Evolutionary conservation across 2,113 vertebrate species (phyloP).

Genomic region (Pterophyllum scalare): DNA sequence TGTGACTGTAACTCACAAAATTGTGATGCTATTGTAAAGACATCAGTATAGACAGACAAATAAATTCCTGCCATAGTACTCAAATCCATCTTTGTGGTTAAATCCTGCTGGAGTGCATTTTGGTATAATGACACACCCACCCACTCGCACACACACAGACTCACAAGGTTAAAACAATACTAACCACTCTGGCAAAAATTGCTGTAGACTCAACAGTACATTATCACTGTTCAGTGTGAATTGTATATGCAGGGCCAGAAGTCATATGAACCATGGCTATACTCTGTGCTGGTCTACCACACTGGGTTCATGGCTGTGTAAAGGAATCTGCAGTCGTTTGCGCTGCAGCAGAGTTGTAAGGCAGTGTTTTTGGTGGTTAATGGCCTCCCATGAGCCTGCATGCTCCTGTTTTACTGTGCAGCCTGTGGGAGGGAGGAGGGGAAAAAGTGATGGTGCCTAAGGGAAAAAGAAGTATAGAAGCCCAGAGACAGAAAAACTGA

Average conservation of each 20-base stretch:
- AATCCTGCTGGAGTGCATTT: too few species aligned
- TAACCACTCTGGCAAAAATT: too few species aligned
- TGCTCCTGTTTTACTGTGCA: slow-evolving; percentile 67
- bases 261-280: slow-evolving; percentile 17
- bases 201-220: too few species aligned
- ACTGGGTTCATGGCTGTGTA: slow-evolving; percentile 22
- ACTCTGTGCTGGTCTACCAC: slow-evolving; percentile 4
- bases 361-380: slow-evolving; percentile 66
- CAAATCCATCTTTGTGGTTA: too few species aligned
- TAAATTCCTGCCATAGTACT: too few species aligned
- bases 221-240: background rate
- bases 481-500: slow-evolving; percentile 15
- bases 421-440: slow-evolving; percentile 56
- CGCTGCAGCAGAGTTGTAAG: slow-evolving; percentile 45
- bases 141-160: too few species aligned
- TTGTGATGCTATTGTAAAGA: too few species aligned
- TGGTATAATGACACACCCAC: too few species aligned
- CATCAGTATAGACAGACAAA: too few species aligned
- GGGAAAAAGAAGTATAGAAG: slow-evolving; percentile 36
- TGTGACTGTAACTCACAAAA: background rate
- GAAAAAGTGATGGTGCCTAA: slow-evolving; percentile 48
- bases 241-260: slow-evolving; percentile 1
- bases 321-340: slow-evolving; percentile 49
- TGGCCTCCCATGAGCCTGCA: slow-evolving; percentile 68
- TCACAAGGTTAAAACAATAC: too few species aligned